Base-by-base conservation (phyloP, 1,140 invertebrate species). In the Zaprionus davidi region DNA sequence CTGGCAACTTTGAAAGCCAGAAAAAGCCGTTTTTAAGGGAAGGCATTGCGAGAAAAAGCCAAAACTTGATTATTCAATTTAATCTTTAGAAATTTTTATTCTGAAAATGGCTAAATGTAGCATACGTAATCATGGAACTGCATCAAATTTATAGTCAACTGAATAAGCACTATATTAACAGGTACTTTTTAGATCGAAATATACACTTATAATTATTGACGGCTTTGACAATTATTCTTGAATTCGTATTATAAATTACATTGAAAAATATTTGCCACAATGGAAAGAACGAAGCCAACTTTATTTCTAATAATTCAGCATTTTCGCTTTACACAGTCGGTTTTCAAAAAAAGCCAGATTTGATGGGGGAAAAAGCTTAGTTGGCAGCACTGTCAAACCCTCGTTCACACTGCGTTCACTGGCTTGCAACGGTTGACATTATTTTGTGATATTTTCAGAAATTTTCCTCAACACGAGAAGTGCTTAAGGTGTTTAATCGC, bases 341-440 rank as follows among this genome's bases (percentile, higher is more conserved):
- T 3, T 11, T 20, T 49, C 5, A 15, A n/a, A 46, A 22, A 49
- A 12, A 22, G 41, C 7, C 2, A 17, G 0, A 3, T 17, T 7
- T 46, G 6, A 9, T n/a, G 2, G 7, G 2, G 7, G n/a, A 20
- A 17, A 44, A 46, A 6, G n/a, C 41, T 46, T 3, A 20, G 7
- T 17, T 17, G 6, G n/a, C 41, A 11, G 41, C 41, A 41, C 15
- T 41, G 15, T n/a, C 9, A 34, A 34, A 11, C 66, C 34, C 46
- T 58, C 31, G 6, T 7, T 15, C 17, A 12, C 38, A 57, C 6
- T 38, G n/a, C 17, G 66, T 15, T 72, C 70, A 73, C 41, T 78
- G 63, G 69, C 55, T 55, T 78, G 82, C 71, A 82, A 87, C 87
- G 73, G n/a, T 24, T 84, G 83, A 71, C 75, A 84, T 69, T 62